Conservation (phyloP, 2,797 vertebrate genomes). For the Orientallactaga sibirica region DNA sequence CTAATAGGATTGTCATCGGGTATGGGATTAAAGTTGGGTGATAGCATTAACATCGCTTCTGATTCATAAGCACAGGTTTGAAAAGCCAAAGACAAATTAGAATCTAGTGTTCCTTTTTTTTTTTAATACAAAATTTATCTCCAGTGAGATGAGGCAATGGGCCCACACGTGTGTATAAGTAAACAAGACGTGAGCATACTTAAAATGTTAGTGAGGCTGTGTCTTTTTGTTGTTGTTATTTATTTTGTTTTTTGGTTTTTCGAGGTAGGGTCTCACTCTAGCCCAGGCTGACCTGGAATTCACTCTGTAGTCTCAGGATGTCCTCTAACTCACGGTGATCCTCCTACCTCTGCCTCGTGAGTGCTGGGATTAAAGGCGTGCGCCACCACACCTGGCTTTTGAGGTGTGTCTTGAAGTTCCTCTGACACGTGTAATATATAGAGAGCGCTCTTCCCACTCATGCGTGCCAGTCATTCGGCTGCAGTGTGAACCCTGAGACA, state of each 20-base stretch:
- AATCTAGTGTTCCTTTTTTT: not conserved
- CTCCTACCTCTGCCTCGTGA: too few species aligned
- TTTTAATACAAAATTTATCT: not conserved
- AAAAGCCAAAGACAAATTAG: constrained; percentile 10
- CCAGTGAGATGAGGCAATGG: not conserved
- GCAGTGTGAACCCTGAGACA: not conserved
- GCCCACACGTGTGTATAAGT: too few species aligned
- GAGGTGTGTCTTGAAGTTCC: not conserved
- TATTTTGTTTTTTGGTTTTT: too few species aligned
- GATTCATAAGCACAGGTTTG: not conserved
- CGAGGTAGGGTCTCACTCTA: not conserved
- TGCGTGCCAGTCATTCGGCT: not conserved
- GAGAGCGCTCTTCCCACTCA: not conserved
- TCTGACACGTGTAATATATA: not conserved
- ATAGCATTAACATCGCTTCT: not conserved
- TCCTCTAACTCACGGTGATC: too few species aligned
- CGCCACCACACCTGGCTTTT: too few species aligned
- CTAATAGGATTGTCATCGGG: not conserved
- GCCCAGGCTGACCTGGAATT: too few species aligned
- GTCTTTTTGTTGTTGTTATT: not conserved
- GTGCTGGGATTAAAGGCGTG: too few species aligned
- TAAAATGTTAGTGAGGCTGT: not conserved
- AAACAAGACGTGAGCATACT: not conserved
- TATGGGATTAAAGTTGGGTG: not conserved
- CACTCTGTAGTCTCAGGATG: too few species aligned